Evolutionary conservation across 2,888 invertebrate species (phyloP).

Genomic region (Pachliopta kotzebuea): DNA sequence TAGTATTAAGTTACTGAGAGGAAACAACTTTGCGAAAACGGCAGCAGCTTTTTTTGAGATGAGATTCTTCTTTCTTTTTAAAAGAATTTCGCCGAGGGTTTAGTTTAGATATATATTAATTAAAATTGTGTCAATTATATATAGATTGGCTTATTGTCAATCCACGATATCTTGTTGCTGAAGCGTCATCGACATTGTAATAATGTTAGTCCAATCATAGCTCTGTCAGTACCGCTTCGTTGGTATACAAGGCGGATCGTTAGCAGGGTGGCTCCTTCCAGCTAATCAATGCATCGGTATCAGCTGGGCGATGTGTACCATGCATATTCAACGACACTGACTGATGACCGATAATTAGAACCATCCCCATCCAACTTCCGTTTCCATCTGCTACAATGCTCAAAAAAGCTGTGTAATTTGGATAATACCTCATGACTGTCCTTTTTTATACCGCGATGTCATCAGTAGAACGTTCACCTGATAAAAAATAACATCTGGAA

Average conservation of each 20-base stretch:
- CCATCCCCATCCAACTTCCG: background rate
- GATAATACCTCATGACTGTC: background rate
- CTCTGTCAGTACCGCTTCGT: constrained; percentile 8
- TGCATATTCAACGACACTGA: constrained; percentile 27
- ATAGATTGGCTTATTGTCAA: background rate
- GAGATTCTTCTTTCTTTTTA: too few species aligned
- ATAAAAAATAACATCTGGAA: too few species aligned
- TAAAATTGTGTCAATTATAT: background rate
- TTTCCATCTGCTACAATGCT: background rate
- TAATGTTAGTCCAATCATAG: constrained; percentile 17
- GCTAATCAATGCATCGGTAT: constrained; percentile 27
- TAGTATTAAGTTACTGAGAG: too few species aligned
- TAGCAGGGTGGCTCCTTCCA: constrained; percentile 11
- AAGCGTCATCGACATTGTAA: background rate
- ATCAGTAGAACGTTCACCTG: too few species aligned
- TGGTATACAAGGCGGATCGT: constrained; percentile 20
- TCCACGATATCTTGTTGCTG: background rate
- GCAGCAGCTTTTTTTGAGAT: too few species aligned
- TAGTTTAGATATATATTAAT: background rate
- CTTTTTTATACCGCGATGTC: too few species aligned
- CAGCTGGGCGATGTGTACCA: constrained; percentile 12
- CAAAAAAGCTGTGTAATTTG: background rate
- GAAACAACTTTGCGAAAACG: too few species aligned
- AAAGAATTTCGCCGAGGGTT: too few species aligned
- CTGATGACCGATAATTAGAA: constrained; percentile 26